phyloP scores from a whole-genome alignment of 1,140 invertebrate genomes.

The Ganaspis sp. region DNA sequence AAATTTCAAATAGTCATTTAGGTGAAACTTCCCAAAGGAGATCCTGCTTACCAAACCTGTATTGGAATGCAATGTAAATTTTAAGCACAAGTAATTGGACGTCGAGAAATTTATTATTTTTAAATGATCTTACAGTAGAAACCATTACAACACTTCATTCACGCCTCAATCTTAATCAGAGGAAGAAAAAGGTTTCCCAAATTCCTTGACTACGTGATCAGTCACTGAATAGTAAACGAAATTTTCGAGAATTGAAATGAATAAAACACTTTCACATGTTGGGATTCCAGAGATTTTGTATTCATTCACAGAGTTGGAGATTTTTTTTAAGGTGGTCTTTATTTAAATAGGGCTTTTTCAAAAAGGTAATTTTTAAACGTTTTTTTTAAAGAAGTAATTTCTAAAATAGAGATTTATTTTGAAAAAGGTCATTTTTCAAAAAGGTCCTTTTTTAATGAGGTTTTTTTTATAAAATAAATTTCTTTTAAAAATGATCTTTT shows the following conservation, averaged over 20 bases:
- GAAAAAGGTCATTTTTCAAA: too few relatives aligned
- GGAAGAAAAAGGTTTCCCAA: neutral
- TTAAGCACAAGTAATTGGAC: neutral
- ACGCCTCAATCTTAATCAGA: neutral
- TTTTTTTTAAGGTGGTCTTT: too few relatives aligned
- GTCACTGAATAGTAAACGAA: neutral
- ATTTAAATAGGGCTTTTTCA: too few relatives aligned
- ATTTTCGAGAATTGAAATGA: neutral
- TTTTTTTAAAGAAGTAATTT: too few relatives aligned
- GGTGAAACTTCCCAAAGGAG: conserved; percentile 6
- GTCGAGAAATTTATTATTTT: conserved; percentile 8
- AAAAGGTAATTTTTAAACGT: too few relatives aligned
- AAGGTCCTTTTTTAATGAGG: too few relatives aligned
- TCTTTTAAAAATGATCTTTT: too few relatives aligned
- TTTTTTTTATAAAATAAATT: too few relatives aligned
- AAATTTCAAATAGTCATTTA: neutral
- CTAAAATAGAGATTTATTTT: too few relatives aligned
- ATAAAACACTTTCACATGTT: conserved; percentile 16
- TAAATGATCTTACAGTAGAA: neutral
- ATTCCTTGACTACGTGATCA: neutral
- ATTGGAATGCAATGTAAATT: conserved; percentile 10
- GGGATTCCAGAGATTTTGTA: neutral
- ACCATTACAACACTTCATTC: neutral
- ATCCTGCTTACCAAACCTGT: neutral
- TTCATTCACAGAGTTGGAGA: neutral